Conservation (phyloP, 2,888 invertebrate genomes). For the Balanococcus diminutus region DNA sequence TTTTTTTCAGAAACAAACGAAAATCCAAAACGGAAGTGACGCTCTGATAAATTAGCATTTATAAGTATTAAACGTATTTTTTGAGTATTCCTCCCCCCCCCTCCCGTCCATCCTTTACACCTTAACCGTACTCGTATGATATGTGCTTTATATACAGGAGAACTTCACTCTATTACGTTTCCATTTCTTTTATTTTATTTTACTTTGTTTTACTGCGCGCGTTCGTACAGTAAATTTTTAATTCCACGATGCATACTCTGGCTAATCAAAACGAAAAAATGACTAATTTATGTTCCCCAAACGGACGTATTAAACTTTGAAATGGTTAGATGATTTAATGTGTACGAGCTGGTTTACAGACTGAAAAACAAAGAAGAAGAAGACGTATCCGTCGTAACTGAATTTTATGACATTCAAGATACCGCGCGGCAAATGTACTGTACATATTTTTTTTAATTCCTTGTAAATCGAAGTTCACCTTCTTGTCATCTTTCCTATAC, state of each 20-base stretch:
- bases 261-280: constrained; percentile 18
- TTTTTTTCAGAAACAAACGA: constrained; percentile 9
- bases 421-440: background rate
- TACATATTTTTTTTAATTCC: background rate
- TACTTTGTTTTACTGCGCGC: constrained; percentile 22
- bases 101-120: background rate
- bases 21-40: constrained; percentile 21
- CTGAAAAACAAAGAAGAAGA: background rate
- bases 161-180: background rate
- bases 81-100: background rate
- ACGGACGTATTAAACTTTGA: constrained; percentile 22
- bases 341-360: background rate
- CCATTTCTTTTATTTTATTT: background rate
- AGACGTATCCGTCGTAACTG: background rate
- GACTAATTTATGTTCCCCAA: constrained; percentile 8
- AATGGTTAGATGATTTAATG: constrained; percentile 29
- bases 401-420: background rate
- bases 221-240: background rate
- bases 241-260: background rate
- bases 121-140: background rate
- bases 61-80: constrained; percentile 3
- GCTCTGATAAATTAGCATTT: constrained; percentile 35
- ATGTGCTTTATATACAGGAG: too few species aligned
- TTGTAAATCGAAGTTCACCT: background rate
- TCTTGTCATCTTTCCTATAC: background rate